Percentiles rank a stretch among this genome's conserved stretches.
phyloP scores from a whole-genome alignment of 2,113 vertebrate genomes.

The Chloebia gouldiae region DNA sequence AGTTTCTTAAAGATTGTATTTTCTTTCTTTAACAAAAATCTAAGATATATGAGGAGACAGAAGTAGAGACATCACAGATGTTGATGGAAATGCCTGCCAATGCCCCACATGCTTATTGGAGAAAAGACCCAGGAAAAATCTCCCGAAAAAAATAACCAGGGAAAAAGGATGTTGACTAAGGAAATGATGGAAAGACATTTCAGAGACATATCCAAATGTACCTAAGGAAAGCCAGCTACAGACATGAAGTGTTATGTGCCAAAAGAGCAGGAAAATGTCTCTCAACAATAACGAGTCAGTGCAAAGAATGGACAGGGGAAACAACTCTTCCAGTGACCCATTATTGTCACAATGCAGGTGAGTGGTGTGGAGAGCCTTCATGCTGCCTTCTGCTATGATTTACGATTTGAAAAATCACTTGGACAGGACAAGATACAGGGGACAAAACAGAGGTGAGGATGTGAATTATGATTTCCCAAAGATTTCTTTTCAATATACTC shows the following conservation, averaged over 20 bases:
- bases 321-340: neutral
- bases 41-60: neutral
- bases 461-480: neutral
- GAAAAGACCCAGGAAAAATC: neutral
- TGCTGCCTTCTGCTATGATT: neutral
- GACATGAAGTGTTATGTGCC: neutral
- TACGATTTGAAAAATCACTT: neutral
- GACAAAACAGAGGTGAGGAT: neutral
- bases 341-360: neutral
- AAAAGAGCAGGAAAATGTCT: neutral
- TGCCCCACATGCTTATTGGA: rapidly evolving
- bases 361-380: neutral
- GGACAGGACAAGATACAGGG: neutral
- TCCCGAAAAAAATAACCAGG: neutral
- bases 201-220: neutral
- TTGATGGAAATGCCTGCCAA: neutral
- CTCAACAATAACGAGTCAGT: rapidly evolving
- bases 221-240: neutral
- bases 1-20: neutral
- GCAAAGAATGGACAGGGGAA: neutral
- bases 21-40: neutral
- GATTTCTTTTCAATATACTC: neutral
- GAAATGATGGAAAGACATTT: neutral
- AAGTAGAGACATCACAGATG: neutral
- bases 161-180: neutral